Evolutionary conservation across 2,113 vertebrate genomes (phyloP), one percentile per base, ranked within the genome.

Genomic region (Argyrosomus japonicus): DNA sequence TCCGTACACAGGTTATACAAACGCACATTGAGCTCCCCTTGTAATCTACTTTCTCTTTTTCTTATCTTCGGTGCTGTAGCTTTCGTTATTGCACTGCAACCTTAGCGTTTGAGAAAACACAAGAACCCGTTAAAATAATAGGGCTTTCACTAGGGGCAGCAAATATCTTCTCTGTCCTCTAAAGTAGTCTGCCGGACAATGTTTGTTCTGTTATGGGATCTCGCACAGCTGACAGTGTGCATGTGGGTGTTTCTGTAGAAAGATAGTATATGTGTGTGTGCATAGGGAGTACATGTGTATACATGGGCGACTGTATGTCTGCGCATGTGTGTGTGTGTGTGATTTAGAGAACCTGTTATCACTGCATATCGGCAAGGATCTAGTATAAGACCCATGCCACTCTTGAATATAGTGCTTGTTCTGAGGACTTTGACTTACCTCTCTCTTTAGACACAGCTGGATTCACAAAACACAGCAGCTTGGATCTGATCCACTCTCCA

Each of bases 151-250:
- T 67, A 54, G 57, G 29, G 45, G 51, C 21, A 6, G 57, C 53
- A 71, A 68, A 82, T 75, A 75, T 54, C 56, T 88, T 88, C 71
- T 61, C 17, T 65, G 67, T 75, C 60, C 29, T 90, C n/a, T 40
- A 67, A 83, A 43, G 72, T 77, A 79, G 76, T 61, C 67, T 64
- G 67, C 14, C 0, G 15, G 79, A 87, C 47, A 65, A 50, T 81
- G 86, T 92, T 87, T 76, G 69, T 75, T 90, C 88, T 69, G 87
- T 89, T 79, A 92, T 60, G 60, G 48, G 83, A 87, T 92, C 82
- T 87, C 60, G 65, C 50, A 61, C 73, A 83, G 81, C 72, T 83
- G 74, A 75, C 79, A n/a, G 4, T 47, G 58, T 73, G 65, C 75
- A 11, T 68, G 61, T 32, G 53, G 25, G 75, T 70, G 32, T 81